phyloP scores from a whole-genome alignment of 2,888 invertebrate species.

The Andrena bicolor region DNA sequence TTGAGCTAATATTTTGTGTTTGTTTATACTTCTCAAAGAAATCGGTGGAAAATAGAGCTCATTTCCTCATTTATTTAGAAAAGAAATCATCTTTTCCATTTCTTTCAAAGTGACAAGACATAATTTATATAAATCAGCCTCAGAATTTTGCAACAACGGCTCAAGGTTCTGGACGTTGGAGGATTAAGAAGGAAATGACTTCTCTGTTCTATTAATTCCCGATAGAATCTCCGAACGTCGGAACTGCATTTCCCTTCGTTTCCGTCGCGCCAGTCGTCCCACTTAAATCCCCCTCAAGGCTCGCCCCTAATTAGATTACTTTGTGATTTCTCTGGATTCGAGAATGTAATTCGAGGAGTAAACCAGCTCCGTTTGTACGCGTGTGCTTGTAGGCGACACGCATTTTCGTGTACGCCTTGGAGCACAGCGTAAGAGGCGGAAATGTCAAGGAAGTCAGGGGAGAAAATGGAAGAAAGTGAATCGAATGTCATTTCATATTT shows the following conservation, averaged over 20 bases:
- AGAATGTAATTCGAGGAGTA: neutral
- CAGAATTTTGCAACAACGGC: too few relatives aligned
- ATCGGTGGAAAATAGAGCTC: too few relatives aligned
- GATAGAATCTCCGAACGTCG: neutral
- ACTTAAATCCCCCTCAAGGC: neutral
- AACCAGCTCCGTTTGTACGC: neutral
- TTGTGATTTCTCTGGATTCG: neutral
- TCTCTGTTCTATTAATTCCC: too few relatives aligned
- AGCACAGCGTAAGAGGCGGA: neutral
- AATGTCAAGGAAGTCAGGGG: neutral
- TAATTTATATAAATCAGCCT: too few relatives aligned
- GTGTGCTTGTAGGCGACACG: neutral
- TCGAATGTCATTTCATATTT: slow-evolving; percentile 22
- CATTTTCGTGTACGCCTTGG: neutral
- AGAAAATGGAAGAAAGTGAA: neutral
- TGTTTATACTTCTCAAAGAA: too few relatives aligned
- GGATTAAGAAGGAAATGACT: too few relatives aligned
- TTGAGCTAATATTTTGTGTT: too few relatives aligned
- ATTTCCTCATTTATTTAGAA: too few relatives aligned
- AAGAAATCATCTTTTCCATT: too few relatives aligned
- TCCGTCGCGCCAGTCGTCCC: neutral
- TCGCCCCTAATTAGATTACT: neutral
- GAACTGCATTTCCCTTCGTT: neutral
- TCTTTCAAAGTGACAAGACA: too few relatives aligned
- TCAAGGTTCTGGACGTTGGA: too few relatives aligned